A percentile compares a stretch with the other conserved stretches of the same genome.
These are phyloP conservation scores for Apodemia hepburni DNA, from an alignment of 2,888 invertebrate genomes.

Conservation along the genomic window DNA sequence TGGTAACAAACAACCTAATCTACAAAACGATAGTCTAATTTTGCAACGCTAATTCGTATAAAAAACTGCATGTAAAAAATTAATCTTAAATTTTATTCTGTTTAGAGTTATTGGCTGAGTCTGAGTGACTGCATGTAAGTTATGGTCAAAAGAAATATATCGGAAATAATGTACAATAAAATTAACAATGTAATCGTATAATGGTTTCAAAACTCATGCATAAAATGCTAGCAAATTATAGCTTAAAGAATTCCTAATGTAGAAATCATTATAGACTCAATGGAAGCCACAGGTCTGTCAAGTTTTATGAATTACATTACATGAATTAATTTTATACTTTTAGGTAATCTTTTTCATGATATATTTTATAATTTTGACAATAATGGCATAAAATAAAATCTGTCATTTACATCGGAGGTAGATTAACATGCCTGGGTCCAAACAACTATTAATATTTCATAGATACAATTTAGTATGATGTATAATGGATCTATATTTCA, in stretches of 20 bases:
- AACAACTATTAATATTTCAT: constrained; percentile 23
- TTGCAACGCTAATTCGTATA: constrained; percentile 12
- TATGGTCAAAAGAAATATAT: not conserved
- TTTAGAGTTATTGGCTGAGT: not conserved
- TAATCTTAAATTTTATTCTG: constrained; percentile 6
- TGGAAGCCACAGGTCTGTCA: not conserved
- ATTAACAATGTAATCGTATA: not conserved
- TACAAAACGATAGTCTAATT: constrained; percentile 16
- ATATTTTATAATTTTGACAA: constrained; percentile 10
- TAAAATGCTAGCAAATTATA: not conserved
- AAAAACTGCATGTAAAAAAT: constrained; percentile 14
- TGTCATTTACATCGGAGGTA: constrained; percentile 25
- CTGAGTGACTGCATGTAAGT: no score
- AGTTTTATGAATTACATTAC: no score
- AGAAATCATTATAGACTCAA: not conserved
- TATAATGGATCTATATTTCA: constrained; percentile 14
- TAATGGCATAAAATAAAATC: constrained; percentile 10
- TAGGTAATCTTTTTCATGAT: not conserved
- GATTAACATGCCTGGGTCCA: constrained; percentile 23
- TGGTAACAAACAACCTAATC: constrained; percentile 26
- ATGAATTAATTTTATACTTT: not conserved
- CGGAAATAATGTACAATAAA: not conserved
- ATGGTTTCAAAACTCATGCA: not conserved
- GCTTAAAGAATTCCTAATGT: not conserved
- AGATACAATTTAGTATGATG: constrained; percentile 23